A percentile compares a stretch with the other conserved stretches of the same genome.
Conservation (phyloP, 2,888 invertebrate species). For the Pemphredon lugubris region DNA sequence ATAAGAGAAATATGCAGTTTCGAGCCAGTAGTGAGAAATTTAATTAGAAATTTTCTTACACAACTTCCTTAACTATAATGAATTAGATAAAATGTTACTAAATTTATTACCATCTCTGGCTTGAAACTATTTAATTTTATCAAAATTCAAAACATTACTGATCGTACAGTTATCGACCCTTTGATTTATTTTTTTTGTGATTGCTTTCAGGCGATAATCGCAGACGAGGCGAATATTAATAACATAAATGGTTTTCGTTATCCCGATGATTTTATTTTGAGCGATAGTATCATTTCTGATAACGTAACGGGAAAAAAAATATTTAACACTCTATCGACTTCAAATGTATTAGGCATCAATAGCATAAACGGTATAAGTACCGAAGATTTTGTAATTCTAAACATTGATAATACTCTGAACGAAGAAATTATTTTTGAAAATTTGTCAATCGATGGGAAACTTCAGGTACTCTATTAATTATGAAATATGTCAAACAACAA, state of each 20-base stretch:
- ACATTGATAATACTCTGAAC: conserved; percentile 80
- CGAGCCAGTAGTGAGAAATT: no score
- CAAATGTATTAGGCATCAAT: conserved; percentile 77
- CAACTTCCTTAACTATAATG: no score
- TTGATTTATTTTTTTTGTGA: neutral
- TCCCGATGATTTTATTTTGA: conserved; percentile 82
- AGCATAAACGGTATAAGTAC: conserved; percentile 82
- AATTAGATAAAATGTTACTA: no score
- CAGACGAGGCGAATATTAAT: conserved; percentile 67
- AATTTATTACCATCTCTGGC: no score
- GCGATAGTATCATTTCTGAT: conserved; percentile 71
- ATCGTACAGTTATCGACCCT: no score
- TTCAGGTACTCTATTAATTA: conserved; percentile 78
- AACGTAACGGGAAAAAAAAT: conserved; percentile 81
- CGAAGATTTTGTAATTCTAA: conserved; percentile 81
- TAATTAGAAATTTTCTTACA: no score
- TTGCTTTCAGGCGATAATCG: conserved; percentile 42
- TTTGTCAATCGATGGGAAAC: conserved; percentile 81
- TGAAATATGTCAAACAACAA: no score
- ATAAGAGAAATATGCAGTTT: no score
- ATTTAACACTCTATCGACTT: conserved; percentile 80
- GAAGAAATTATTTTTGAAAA: conserved; percentile 82
- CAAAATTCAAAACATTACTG: no score
- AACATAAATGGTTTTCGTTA: conserved; percentile 82
- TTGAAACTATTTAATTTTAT: no score